Base-by-base conservation (phyloP, 2,888 invertebrate species). In the Proisotoma minuta region DNA sequence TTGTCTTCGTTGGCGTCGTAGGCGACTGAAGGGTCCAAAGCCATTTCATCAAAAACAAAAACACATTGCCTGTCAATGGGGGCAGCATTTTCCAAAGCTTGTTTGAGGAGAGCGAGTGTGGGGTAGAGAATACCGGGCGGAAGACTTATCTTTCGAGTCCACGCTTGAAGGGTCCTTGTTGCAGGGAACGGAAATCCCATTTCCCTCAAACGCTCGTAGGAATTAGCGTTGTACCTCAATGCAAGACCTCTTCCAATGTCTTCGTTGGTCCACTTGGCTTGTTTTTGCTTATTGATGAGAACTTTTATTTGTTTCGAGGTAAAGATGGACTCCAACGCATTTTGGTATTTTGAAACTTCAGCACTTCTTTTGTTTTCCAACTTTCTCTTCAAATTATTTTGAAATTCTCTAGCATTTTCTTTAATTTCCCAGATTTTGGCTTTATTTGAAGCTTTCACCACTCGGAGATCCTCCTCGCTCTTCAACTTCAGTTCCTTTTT, bases 261-360 rank as follows among this genome's bases (percentile, higher is more conserved):
- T 18, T 26, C 29, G 28, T 52, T 26, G 4, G 52, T 52, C 52
- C 52, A 52, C n/a, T 50, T 50, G 8, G 50, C 34, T 34, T 34
- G 34, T 34, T 34, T 34, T 15, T 15, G 34, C 8, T 34, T 34
- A 34, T 8, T 34, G 8, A 34, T 8, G 8, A 34, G 15, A 10
- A 34, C 8, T 10, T 8, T 34, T 8, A 34, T 34, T 15, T 34
- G 34, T 34, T 34, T 34, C 8, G 34, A 15, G 34, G 34, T 34
- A 15, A 34, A 34, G 8, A 34, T 10, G 8, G 8, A 10, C 8
- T 8, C 34, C 34, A 34, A 10, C 8, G 34, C 34, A 15, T 8
- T 10, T 8, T 34, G 34, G 34, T 34, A 34, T 15, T 34, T 34
- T 34, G n/a, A n/a, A n/a, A n/a, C n/a, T n/a, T n/a, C n/a, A n/a